These are phyloP conservation scores for Patella vulgata DNA, from an alignment of 1,140 invertebrate genomes.

Conservation along the genomic window DNA sequence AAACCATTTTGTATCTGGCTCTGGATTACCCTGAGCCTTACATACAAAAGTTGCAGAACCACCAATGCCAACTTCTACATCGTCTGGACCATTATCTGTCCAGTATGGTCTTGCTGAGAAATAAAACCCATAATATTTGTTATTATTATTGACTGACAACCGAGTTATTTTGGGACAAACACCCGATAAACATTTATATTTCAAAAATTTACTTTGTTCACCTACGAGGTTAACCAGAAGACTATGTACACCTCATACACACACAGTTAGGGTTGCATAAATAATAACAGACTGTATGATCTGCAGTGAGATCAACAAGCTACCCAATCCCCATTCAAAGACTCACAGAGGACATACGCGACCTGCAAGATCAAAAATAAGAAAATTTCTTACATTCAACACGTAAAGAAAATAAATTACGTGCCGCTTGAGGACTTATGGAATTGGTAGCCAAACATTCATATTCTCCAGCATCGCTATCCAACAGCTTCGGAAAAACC, in stretches of 20 bases:
- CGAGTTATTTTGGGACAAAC: too few relatives aligned
- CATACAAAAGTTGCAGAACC: constrained; percentile 89
- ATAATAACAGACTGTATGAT: too few relatives aligned
- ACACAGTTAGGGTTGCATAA: too few relatives aligned
- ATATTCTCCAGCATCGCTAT: constrained; percentile 55
- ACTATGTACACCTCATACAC: too few relatives aligned
- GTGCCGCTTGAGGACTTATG: constrained; percentile 30
- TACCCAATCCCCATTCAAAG: too few relatives aligned
- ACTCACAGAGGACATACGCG: too few relatives aligned
- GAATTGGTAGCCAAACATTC: constrained; percentile 59
- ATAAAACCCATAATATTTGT: too few relatives aligned
- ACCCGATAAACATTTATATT: too few relatives aligned
- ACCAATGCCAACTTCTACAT: constrained; percentile 89
- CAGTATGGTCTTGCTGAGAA: constrained; percentile 76
- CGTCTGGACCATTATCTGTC: constrained; percentile 85
- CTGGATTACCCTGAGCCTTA: constrained; percentile 86
- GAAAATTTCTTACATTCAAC: constrained; percentile 54
- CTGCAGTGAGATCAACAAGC: too few relatives aligned
- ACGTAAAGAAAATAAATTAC: constrained; percentile 40
- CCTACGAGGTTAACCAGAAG: too few relatives aligned
- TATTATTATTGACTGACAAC: too few relatives aligned
- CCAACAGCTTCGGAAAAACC: constrained; percentile 41
- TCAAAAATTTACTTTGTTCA: too few relatives aligned
- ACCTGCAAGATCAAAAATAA: constrained; percentile 42
- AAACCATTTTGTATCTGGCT: constrained; percentile 93